Conservation (phyloP, 2,113 vertebrate genomes). For the Epinephelus fuscoguttatus region DNA sequence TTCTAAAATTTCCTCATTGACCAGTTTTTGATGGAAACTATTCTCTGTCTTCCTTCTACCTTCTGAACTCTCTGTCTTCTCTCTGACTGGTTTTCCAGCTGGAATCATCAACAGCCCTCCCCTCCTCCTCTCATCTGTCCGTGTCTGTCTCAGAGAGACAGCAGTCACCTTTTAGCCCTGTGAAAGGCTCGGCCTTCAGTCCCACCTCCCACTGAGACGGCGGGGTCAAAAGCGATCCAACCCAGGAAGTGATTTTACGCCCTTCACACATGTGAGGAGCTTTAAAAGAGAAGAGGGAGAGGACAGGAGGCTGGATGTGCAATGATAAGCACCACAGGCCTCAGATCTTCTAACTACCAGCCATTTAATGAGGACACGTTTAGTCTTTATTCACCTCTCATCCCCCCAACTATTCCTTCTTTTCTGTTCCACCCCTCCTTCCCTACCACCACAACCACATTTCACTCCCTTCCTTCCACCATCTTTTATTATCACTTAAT, state of each 20-base stretch:
- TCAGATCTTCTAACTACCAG: constrained; percentile 45
- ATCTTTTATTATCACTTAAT: neutral
- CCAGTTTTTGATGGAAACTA: neutral
- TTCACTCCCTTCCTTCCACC: neutral
- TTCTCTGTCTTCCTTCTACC: neutral
- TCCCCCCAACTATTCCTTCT: neutral
- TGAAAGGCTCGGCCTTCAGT: constrained; percentile 39
- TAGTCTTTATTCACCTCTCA: neutral
- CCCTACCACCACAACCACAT: neutral
- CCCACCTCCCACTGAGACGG: constrained; percentile 57
- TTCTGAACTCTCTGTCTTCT: constrained; percentile 9
- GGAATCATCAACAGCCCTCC: constrained; percentile 49
- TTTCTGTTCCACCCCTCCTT: neutral
- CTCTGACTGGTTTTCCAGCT: constrained; percentile 76
- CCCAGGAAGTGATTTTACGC: constrained; percentile 72
- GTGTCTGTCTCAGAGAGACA: constrained; percentile 61
- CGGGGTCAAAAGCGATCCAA: constrained; percentile 70
- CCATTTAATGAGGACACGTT: constrained; percentile 12
- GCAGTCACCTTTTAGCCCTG: constrained; percentile 69
- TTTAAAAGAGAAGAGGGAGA: constrained; percentile 42
- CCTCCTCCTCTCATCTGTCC: constrained; percentile 68
- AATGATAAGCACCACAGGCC: constrained; percentile 31
- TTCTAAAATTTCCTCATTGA: neutral
- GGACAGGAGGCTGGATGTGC: constrained; percentile 35
- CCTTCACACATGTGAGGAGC: constrained; percentile 69